A percentile compares a stretch with the other conserved stretches of the same genome.
Evolutionary conservation across 2,888 invertebrate genomes (phyloP).

Genomic region (Abrostola tripartita): DNA sequence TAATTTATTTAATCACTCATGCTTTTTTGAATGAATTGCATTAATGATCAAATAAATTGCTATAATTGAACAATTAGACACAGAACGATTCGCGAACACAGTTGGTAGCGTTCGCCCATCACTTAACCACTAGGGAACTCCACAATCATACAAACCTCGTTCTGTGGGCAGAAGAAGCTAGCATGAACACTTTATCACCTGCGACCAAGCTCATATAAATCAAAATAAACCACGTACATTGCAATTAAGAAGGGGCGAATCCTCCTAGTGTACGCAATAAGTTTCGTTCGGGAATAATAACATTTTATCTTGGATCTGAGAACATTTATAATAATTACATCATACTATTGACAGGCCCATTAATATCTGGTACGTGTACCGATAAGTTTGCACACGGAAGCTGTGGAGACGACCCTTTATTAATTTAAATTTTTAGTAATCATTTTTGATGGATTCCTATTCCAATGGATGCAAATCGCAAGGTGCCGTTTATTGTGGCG

Average conservation of each 20-base stretch:
- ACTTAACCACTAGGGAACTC: conserved; percentile 35
- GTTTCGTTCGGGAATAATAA: conserved; percentile 72
- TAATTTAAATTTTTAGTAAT: conserved; percentile 16
- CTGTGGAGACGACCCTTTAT: conserved; percentile 30
- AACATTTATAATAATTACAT: conserved; percentile 86
- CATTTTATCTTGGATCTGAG: conserved; percentile 77
- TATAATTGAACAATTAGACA: conserved; percentile 6
- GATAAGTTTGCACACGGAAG: conserved; percentile 29
- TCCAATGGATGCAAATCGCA: too few species aligned
- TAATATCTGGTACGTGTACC: conserved; percentile 73
- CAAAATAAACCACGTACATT: conserved; percentile 62
- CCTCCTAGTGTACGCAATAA: conserved; percentile 71
- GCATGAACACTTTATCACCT: conserved; percentile 70
- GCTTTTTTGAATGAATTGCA: background rate
- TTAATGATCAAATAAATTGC: background rate
- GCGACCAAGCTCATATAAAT: conserved; percentile 52
- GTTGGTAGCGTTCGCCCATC: conserved; percentile 40
- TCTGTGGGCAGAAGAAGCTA: conserved; percentile 67
- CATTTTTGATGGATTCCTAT: background rate
- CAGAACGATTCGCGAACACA: conserved; percentile 28
- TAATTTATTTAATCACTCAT: too few species aligned
- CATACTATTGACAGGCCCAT: conserved; percentile 81
- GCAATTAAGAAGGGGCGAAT: conserved; percentile 76
- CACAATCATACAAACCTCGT: conserved; percentile 44
- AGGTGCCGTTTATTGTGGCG: too few species aligned